Evolutionary conservation across 2,113 vertebrate genomes (phyloP).

Genomic region (Fregata magnificens): DNA sequence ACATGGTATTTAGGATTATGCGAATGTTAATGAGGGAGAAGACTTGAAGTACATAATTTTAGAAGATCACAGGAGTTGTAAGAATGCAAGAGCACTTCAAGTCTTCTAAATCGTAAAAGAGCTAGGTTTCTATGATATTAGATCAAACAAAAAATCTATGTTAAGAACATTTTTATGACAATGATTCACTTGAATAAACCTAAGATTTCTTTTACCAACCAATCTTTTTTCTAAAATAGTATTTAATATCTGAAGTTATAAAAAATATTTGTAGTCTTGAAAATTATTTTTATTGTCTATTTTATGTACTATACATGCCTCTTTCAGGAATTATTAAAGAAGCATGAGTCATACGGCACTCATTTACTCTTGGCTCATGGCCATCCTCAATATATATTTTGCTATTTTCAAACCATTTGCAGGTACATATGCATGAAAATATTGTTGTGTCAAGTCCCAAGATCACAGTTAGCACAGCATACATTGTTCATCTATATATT

Average conservation of each 20-base stretch:
- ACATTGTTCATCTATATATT: slow-evolving; percentile 64
- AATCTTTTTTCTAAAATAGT: slow-evolving; percentile 71
- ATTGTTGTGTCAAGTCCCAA: slow-evolving; percentile 66
- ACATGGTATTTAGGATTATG: neutral
- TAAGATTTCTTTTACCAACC: slow-evolving; percentile 66
- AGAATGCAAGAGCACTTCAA: slow-evolving; percentile 50
- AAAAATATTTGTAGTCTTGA: slow-evolving; percentile 80
- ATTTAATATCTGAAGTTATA: slow-evolving; percentile 76
- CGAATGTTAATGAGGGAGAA: neutral
- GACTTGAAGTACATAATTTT: slow-evolving; percentile 25
- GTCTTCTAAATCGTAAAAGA: slow-evolving; percentile 43
- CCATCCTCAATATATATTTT: slow-evolving; percentile 65
- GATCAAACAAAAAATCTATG: slow-evolving; percentile 57
- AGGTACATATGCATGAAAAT: slow-evolving; percentile 74
- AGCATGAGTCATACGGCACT: slow-evolving; percentile 59
- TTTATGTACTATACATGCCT: slow-evolving; percentile 70
- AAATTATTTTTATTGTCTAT: slow-evolving; percentile 75
- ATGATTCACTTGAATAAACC: slow-evolving; percentile 43
- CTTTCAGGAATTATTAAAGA: slow-evolving; percentile 72
- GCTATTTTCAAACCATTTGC: slow-evolving; percentile 72
- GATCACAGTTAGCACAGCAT: slow-evolving; percentile 63
- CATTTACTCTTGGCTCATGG: slow-evolving; percentile 49
- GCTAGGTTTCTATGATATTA: slow-evolving; percentile 41
- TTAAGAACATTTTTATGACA: slow-evolving; percentile 65
- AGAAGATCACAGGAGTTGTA: slow-evolving; percentile 20